Evolutionary conservation across 2,797 vertebrate genomes (phyloP).

Genomic region (Myripristis murdjan): DNA sequence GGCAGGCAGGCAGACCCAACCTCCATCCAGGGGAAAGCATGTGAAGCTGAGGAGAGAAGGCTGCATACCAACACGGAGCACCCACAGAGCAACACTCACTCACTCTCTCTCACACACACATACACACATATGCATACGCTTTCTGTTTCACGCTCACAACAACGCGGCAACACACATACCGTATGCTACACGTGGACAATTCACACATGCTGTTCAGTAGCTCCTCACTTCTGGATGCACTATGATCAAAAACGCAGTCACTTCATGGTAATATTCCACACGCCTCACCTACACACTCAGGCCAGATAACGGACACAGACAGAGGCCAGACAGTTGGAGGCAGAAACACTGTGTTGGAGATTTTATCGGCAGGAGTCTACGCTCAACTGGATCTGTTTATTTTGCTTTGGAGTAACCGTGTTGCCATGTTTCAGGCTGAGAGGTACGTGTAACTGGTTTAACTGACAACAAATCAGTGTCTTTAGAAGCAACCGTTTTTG

Average conservation of each 20-base stretch:
- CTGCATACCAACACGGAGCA: conserved; percentile 70
- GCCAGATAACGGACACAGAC: conserved; percentile 29
- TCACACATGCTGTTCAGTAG: neutral
- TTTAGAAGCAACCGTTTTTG: neutral
- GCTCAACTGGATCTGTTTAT: conserved; percentile 63
- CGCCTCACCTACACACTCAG: conserved; percentile 22
- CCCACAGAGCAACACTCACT: conserved; percentile 38
- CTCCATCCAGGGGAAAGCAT: conserved; percentile 40
- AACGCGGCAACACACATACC: neutral
- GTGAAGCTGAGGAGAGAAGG: conserved; percentile 46
- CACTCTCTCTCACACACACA: conserved; percentile 14
- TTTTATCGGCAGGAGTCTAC: conserved; percentile 45
- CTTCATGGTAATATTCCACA: conserved; percentile 40
- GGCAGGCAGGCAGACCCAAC: conserved; percentile 26
- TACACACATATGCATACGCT: conserved; percentile 12
- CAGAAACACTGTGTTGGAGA: conserved; percentile 44
- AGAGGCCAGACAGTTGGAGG: conserved; percentile 34
- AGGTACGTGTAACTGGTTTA: conserved; percentile 71
- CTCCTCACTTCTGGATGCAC: conserved; percentile 31
- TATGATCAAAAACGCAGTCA: conserved; percentile 29
- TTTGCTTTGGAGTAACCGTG: conserved; percentile 50
- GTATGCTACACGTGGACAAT: conserved; percentile 5
- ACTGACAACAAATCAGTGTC: neutral
- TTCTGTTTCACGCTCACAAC: neutral
- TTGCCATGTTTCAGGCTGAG: conserved; percentile 77